A percentile compares a stretch with the other conserved stretches of the same genome.
Evolutionary conservation across 1,140 invertebrate genomes (phyloP).

Genomic region (Leptestheria dahalacensis): DNA sequence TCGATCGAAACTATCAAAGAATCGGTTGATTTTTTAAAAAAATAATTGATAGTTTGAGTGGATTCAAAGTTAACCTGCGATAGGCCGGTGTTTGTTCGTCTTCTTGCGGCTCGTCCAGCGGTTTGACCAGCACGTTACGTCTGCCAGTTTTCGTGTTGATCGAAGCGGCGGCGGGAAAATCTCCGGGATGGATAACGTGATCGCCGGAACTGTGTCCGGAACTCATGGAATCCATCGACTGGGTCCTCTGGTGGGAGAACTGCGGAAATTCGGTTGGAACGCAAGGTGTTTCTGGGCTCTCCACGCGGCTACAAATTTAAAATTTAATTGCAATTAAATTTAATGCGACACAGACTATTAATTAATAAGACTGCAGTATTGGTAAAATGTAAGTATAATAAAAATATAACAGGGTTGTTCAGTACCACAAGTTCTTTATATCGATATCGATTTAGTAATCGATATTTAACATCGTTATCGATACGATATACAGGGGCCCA

Average conservation of each 20-base stretch:
- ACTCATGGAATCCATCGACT: slow-evolving; percentile 26
- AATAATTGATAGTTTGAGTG: neutral
- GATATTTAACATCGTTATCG: too few relatives aligned
- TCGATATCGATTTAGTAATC: too few relatives aligned
- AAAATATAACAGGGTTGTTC: too few relatives aligned
- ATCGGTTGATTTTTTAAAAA: neutral
- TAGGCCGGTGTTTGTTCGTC: slow-evolving; percentile 21
- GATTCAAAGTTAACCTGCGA: slow-evolving; percentile 21
- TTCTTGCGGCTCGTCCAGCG: slow-evolving; percentile 24
- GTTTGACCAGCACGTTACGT: slow-evolving; percentile 21
- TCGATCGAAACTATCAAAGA: neutral
- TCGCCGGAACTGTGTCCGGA: slow-evolving; percentile 24
- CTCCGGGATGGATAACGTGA: slow-evolving; percentile 15
- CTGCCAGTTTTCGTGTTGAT: neutral
- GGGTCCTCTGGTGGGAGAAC: slow-evolving; percentile 20
- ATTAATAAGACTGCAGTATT: too few relatives aligned
- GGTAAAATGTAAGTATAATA: too few relatives aligned
- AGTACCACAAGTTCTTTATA: too few relatives aligned
- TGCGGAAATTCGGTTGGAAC: slow-evolving; percentile 10
- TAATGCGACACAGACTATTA: too few relatives aligned
- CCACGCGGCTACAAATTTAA: slow-evolving; percentile 10
- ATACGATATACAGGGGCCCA: too few relatives aligned
- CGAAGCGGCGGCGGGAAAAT: neutral
- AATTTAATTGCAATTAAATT: too few relatives aligned
- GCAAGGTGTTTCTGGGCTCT: slow-evolving; percentile 2